Conservation (phyloP, 53 echinoderm and acorn worm species). For the Antedon mediterranea region DNA sequence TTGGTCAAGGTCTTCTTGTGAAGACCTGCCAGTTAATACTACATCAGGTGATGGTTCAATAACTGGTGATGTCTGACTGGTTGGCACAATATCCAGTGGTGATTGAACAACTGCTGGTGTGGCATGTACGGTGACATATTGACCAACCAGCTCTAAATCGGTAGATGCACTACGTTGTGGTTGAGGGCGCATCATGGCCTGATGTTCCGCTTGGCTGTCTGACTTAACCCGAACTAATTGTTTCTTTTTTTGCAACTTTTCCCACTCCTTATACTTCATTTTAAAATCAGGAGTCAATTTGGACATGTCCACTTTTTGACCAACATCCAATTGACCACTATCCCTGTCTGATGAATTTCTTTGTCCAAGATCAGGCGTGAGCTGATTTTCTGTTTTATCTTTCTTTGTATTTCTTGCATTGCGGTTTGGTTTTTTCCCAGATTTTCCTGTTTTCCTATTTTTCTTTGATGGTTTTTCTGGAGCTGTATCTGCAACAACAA, state of each 20-base stretch:
- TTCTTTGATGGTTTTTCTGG: background rate
- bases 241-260: conserved; percentile 38
- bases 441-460: background rate
- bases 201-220: background rate
- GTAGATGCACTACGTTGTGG: background rate
- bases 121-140: background rate
- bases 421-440: background rate
- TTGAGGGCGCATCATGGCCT: background rate
- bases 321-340: background rate
- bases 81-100: background rate
- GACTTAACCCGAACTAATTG: background rate
- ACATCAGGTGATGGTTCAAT: background rate
- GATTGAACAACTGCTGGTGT: background rate
- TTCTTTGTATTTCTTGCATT: background rate
- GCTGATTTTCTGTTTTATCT: background rate
- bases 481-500: background rate
- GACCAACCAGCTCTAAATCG: background rate
- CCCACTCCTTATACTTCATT: conserved; percentile 68
- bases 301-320: background rate
- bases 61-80: background rate
- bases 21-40: background rate
- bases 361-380: background rate
- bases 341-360: background rate
- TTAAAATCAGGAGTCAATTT: background rate
- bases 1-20: background rate